Conservation (phyloP, 2,113 vertebrate genomes). For the Hystrix brachyura region DNA sequence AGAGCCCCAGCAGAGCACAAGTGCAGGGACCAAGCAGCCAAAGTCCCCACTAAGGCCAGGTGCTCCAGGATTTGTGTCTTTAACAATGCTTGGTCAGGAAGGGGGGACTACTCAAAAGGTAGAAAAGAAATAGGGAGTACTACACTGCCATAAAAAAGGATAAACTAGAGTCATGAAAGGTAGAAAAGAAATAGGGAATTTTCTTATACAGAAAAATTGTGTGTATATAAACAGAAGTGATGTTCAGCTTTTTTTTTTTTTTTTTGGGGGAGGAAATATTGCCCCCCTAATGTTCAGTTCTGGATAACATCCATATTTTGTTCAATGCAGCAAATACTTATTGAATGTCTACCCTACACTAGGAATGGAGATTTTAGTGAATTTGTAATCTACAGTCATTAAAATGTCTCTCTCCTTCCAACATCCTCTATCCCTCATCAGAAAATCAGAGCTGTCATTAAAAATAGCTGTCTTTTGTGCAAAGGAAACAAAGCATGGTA, state of each 20-base stretch:
- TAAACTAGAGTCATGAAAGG: too few species aligned
- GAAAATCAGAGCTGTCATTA: constrained; percentile 9
- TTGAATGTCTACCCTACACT: background rate
- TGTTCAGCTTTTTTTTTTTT: too few species aligned
- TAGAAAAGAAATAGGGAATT: constrained; percentile 8
- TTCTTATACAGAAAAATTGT: background rate
- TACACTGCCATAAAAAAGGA: too few species aligned
- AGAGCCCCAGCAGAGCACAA: background rate
- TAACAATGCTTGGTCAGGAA: background rate
- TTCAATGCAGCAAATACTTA: constrained; percentile 5
- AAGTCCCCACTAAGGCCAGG: background rate
- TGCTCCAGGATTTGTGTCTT: background rate
- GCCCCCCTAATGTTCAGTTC: constrained; percentile 1
- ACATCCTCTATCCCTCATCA: background rate
- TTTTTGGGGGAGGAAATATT: background rate
- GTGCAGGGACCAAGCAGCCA: background rate
- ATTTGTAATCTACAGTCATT: background rate
- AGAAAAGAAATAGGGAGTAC: constrained; percentile 10
- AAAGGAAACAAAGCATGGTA: background rate
- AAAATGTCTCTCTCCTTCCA: constrained; percentile 16
- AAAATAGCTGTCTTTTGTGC: background rate
- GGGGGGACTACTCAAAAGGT: background rate
- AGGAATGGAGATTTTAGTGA: background rate
- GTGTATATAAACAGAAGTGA: too few species aligned
- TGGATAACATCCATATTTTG: background rate